Evolutionary conservation across 2,888 invertebrate species (phyloP), one percentile per base, ranked within the genome.

Genomic region (Cacoxenus indagator): DNA sequence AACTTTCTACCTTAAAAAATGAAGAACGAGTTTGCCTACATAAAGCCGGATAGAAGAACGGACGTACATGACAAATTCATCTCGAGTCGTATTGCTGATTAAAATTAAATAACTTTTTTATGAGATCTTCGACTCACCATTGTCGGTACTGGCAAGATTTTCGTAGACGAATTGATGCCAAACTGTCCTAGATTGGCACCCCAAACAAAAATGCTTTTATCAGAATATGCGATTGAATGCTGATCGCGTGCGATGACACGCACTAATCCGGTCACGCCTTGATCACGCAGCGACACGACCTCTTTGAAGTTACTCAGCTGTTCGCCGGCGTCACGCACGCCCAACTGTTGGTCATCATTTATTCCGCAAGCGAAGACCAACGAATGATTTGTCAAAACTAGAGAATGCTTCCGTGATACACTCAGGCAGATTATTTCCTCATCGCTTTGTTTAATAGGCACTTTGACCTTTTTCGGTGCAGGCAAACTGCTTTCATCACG

Each of bases 171-270:
- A 62, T 75, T 79, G 51, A 84, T 67, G 1, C 95, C 95, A 78
- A 96, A 88, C 83, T 96, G 96, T 0, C 96, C 96, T 65, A 92
- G 90, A 88, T 96, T 95, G 2, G 91, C 89, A 1, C 96, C 96
- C 93, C 94, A 96, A 0, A 94, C 93, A 85, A 92, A 95, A 0
- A 95, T 87, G 0, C 90, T 90, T 29, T 90, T 86, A 0, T 86
- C 70, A 85, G 91, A 91, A 91, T 93, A 91, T 14, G 91, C 91
- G 1, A 94, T 91, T 0, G 93, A 93, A 87, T 96, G 95, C 71
- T 90, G 92, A 9, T 92, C 90, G 1, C 92, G 92, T 5, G 94
- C 93, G 77, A 91, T 90, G 0, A 96, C 90, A 0, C 93, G 90
- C 5, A 89, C 84, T 59, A 88, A 82, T 0, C 88, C 79, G 0